These are phyloP conservation scores for Congeria kusceri DNA, from an alignment of 2,888 invertebrate species.

Conservation along the genomic window DNA sequence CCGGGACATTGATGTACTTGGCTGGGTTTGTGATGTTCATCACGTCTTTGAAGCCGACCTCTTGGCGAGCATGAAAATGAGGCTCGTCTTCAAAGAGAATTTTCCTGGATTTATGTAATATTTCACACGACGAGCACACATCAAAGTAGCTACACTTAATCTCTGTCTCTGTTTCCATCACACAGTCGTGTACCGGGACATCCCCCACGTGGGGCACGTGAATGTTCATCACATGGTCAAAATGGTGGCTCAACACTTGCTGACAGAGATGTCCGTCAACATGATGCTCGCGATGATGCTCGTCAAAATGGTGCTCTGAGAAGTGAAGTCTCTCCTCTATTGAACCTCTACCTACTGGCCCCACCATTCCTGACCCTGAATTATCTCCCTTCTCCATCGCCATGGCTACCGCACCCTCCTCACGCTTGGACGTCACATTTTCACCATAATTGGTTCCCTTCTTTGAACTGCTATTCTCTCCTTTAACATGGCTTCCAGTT, in stretches of 20 bases:
- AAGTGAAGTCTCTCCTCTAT: neutral
- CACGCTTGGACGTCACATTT: neutral
- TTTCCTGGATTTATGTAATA: conserved; percentile 69
- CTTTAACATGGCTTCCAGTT: neutral
- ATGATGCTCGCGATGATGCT: conserved; percentile 30
- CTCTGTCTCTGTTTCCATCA: conserved; percentile 36
- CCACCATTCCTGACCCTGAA: conserved; percentile 12
- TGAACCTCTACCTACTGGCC: conserved; percentile 12
- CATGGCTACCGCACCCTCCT: conserved; percentile 46
- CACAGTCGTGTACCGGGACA: conserved; percentile 10
- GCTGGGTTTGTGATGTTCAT: conserved; percentile 72
- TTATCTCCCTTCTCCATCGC: conserved; percentile 35
- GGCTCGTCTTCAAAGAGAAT: conserved; percentile 78
- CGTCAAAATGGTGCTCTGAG: conserved; percentile 11
- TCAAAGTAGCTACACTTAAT: conserved; percentile 55
- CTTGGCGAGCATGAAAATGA: conserved; percentile 49
- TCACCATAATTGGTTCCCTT: neutral
- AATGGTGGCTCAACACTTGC: conserved; percentile 54
- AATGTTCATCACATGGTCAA: conserved; percentile 60
- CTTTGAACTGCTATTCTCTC: neutral
- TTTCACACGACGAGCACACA: conserved; percentile 67
- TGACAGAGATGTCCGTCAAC: conserved; percentile 56
- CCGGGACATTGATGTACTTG: conserved; percentile 77
- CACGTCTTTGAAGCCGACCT: conserved; percentile 57
- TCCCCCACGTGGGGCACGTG: conserved; percentile 50